These are phyloP conservation scores for Synanthedon vespiformis DNA, from an alignment of 2,888 invertebrate species.

Conservation along the genomic window DNA sequence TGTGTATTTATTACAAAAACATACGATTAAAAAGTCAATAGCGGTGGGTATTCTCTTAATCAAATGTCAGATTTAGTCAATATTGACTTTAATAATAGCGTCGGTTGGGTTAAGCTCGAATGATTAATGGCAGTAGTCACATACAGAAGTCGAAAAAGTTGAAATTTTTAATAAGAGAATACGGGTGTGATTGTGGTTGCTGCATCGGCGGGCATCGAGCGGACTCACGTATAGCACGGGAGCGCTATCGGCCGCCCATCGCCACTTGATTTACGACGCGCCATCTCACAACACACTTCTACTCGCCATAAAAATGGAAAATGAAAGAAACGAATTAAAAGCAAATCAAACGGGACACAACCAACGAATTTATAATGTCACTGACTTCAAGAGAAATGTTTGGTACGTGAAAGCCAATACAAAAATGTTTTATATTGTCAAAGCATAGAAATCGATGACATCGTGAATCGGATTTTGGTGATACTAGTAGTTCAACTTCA, in stretches of 20 bases:
- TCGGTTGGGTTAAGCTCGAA: conserved; percentile 44
- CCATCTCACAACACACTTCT: conserved; percentile 38
- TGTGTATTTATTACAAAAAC: conserved; percentile 30
- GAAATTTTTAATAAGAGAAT: conserved; percentile 26
- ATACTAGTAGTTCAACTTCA: too few relatives aligned
- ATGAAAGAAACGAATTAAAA: conserved; percentile 23
- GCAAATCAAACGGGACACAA: conserved; percentile 5
- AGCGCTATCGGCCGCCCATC: conserved; percentile 56
- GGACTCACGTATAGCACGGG: conserved; percentile 22
- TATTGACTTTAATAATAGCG: conserved; percentile 58
- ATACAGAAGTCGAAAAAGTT: conserved; percentile 25
- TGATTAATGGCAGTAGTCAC: conserved; percentile 50
- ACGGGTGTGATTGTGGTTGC: conserved; percentile 6
- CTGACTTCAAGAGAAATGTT: not conserved
- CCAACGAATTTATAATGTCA: not conserved
- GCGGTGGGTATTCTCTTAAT: conserved; percentile 37
- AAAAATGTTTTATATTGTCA: too few relatives aligned
- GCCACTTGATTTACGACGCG: conserved; percentile 50
- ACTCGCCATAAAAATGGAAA: conserved; percentile 19
- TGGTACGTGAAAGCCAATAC: too few relatives aligned
- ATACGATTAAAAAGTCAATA: conserved; percentile 32
- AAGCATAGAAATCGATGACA: too few relatives aligned
- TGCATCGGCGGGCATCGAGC: conserved; percentile 5
- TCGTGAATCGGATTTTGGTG: too few relatives aligned
- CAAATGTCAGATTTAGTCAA: conserved; percentile 64